Conservation (phyloP, 2,888 invertebrate genomes). For the Xanthia togata region DNA sequence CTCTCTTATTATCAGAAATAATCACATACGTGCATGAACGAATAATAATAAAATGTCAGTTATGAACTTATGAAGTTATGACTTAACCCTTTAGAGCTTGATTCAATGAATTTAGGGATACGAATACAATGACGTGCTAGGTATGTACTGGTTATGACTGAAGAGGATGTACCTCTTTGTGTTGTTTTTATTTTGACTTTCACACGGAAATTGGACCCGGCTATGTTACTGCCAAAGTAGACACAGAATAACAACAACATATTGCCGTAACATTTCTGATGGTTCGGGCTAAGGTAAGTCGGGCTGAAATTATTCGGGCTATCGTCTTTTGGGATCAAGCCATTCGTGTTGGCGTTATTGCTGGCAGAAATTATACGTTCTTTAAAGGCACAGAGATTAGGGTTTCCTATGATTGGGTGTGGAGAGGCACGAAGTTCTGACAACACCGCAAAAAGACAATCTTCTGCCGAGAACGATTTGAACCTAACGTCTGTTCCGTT, state of each 20-base stretch:
- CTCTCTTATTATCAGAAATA: neutral
- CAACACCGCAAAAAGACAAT: too few relatives aligned
- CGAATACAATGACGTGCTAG: neutral
- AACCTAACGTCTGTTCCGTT: too few relatives aligned
- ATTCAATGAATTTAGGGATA: neutral
- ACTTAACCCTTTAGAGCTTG: neutral
- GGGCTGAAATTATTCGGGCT: too few relatives aligned
- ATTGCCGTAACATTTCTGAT: neutral
- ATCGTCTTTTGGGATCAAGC: neutral
- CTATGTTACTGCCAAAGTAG: neutral
- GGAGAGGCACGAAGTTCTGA: too few relatives aligned
- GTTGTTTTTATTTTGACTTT: neutral
- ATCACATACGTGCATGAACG: neutral
- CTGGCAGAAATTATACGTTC: neutral
- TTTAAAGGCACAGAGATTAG: neutral
- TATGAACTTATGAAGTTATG: too few relatives aligned
- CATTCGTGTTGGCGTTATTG: too few relatives aligned
- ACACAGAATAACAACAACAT: neutral
- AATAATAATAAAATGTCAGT: too few relatives aligned
- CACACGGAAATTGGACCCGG: neutral
- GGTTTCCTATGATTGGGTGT: too few relatives aligned
- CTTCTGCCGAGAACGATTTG: too few relatives aligned
- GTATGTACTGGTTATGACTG: neutral
- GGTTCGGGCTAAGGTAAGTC: neutral
- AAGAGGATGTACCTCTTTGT: neutral